Percentiles rank a stretch among this genome's conserved stretches.
Conservation (phyloP, 1,140 invertebrate genomes). For the Trichonephila inaurata region DNA sequence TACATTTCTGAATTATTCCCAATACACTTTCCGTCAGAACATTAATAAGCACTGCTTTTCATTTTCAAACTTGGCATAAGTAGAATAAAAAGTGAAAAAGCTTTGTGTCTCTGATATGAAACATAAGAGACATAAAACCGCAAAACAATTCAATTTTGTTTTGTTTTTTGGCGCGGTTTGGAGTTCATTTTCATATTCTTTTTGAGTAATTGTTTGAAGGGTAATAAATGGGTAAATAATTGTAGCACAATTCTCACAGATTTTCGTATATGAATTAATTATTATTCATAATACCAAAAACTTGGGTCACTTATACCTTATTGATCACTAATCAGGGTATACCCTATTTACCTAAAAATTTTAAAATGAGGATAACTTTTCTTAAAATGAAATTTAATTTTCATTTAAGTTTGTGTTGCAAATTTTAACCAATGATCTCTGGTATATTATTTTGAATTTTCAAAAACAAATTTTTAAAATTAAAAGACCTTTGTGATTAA, state of each 20-base stretch:
- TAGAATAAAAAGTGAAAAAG: not conserved
- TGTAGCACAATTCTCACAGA: not conserved
- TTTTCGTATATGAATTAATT: not conserved
- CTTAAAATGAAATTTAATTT: too few species aligned
- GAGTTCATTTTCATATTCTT: not conserved
- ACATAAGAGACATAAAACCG: not conserved
- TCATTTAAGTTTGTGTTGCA: too few species aligned
- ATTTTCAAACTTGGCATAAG: slow-evolving; percentile 3
- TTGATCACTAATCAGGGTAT: not conserved
- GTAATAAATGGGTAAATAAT: not conserved
- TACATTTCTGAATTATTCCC: not conserved
- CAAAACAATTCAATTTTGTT: not conserved
- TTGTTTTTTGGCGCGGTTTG: not conserved
- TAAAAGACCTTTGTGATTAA: too few species aligned
- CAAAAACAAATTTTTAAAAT: too few species aligned
- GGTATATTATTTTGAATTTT: too few species aligned
- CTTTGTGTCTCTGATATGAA: slow-evolving; percentile 10
- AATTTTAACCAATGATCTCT: too few species aligned
- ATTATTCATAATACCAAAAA: slow-evolving; percentile 1
- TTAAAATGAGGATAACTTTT: not conserved
- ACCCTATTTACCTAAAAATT: not conserved
- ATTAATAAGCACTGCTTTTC: slow-evolving; percentile 6
- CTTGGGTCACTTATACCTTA: not conserved
- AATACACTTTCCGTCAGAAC: slow-evolving; percentile 32
- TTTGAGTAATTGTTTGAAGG: slow-evolving; percentile 8